Evolutionary conservation across 2,113 vertebrate species (phyloP), one percentile per base, ranked within the genome.

Genomic region (Archilochus colubris): DNA sequence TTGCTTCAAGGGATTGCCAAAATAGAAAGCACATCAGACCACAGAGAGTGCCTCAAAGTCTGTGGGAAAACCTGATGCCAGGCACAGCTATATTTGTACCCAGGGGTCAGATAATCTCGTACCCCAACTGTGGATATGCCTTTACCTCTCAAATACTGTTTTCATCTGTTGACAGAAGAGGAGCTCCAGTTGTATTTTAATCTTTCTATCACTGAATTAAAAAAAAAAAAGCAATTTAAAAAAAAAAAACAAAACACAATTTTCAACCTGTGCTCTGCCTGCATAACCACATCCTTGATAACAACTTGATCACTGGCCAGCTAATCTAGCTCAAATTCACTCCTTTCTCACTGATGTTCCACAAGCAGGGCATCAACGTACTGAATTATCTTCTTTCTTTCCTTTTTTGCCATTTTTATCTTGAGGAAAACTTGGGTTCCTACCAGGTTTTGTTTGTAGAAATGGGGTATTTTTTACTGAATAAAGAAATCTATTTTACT

Each of bases 311-410:
- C 36, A 3, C 27, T 14, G 51, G 62, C 40, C 72, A 67, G 27
- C 30, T 44, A 22, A 58, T 51, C 72, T 5, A 2, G 3, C 38
- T 84, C 74, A 25, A 6, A 28, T 58, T 27, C n/a, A 18, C 17
- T 67, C 36, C 62, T 69, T 59, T 53, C 73, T 88, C 14, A 15
- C 0, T 66, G 33, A 20, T 24, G 7, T 74, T 79, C 63, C 24
- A 22, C 50, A 59, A 10, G 36, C 46, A 51, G 59, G 36, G 54
- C 22, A 4, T 75, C 8, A 74, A 20, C 0, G 0, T 31, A 10
- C 28, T n/a, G 12, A 30, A 22, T 48, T 64, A 10, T 17, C 21
- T 48, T 59, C 51, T 77, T 55, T 62, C 30, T 3, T 50, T 18
- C 70, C 54, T 13, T 61, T 84, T 46, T 5, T 90, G 25, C 21